These are phyloP conservation scores for Trisateles emortualis DNA, from an alignment of 2,888 invertebrate species.

Conservation along the genomic window DNA sequence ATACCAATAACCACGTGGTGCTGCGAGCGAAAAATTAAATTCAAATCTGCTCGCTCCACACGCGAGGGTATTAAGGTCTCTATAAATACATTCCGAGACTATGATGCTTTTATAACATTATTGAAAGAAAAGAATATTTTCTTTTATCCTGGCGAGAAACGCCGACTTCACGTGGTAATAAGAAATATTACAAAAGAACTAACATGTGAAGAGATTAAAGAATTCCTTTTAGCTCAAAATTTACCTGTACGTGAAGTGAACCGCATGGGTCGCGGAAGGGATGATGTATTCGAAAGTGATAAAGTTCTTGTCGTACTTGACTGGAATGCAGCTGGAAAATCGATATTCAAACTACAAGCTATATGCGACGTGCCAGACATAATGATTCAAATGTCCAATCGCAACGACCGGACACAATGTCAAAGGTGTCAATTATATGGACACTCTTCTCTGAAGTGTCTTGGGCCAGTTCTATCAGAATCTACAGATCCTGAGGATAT, in stretches of 20 bases:
- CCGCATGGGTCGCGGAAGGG: background rate
- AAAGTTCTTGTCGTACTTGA: background rate
- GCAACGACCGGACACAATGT: background rate
- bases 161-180: background rate
- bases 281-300: background rate
- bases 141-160: background rate
- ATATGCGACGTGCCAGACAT: background rate
- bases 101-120: background rate
- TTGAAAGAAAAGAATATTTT: background rate
- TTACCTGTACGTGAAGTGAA: background rate
- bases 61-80: background rate
- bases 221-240: background rate
- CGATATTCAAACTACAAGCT: background rate
- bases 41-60: background rate
- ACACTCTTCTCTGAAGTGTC: background rate
- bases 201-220: background rate
- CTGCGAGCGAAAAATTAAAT: background rate
- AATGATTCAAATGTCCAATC: background rate
- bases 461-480: background rate
- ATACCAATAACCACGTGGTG: background rate
- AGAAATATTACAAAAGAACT: background rate
- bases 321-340: background rate
- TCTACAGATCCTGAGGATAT: background rate
- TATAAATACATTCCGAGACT: background rate
- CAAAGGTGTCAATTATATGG: background rate